phyloP scores from a whole-genome alignment of 53 echinoderm and acorn worm genomes.

The Patiria pectinifera region DNA sequence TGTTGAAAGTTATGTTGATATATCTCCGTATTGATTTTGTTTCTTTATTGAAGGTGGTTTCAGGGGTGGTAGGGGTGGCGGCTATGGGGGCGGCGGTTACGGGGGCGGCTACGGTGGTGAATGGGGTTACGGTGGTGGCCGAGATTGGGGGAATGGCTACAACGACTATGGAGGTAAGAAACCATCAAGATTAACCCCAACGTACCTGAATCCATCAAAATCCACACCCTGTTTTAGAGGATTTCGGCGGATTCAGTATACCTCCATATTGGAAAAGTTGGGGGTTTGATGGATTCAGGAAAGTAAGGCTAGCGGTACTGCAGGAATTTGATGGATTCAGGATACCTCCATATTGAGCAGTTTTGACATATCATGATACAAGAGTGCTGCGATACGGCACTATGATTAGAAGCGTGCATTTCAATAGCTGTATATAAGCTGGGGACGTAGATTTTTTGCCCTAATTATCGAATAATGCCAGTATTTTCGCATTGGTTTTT shows the following conservation, averaged over 20 bases:
- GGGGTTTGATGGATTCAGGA: too few relatives aligned
- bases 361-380: neutral
- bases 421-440: too few relatives aligned
- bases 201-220: too few relatives aligned
- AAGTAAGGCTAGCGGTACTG: too few relatives aligned
- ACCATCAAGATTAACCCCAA: neutral
- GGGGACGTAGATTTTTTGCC: neutral
- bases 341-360: too few relatives aligned
- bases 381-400: neutral
- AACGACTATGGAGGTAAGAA: conserved; percentile 36
- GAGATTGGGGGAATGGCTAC: conserved; percentile 54
- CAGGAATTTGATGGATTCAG: too few relatives aligned
- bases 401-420: too few relatives aligned
- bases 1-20: too few relatives aligned
- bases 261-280: too few relatives aligned
- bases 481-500: too few relatives aligned
- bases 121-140: conserved; percentile 9
- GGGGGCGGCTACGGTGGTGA: neutral
- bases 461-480: neutral
- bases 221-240: too few relatives aligned
- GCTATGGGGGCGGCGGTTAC: neutral
- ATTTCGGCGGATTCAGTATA: too few relatives aligned
- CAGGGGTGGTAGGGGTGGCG: conserved; percentile 2
- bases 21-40: neutral
- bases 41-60: neutral